phyloP scores from a whole-genome alignment of 2,113 vertebrate genomes.

The Acinonyx jubatus region DNA sequence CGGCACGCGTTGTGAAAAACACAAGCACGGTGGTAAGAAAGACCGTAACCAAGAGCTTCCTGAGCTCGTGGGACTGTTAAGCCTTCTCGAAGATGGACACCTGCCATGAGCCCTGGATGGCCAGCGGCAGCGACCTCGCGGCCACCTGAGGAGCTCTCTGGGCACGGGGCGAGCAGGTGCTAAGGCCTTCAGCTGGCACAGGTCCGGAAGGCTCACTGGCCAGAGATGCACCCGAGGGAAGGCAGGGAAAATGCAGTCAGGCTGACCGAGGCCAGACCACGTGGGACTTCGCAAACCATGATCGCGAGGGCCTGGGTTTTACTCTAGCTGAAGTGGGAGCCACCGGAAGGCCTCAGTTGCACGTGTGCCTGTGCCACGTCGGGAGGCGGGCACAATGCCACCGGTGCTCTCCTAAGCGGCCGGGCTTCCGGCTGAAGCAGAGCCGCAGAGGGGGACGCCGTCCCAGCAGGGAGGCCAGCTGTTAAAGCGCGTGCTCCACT shows the following conservation, averaged over 20 bases:
- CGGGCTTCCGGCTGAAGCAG: not conserved
- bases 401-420: no score
- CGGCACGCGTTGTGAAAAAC: rapidly evolving
- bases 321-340: not conserved
- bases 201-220: not conserved
- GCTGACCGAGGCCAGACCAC: not conserved
- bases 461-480: not conserved
- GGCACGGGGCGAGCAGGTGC: not conserved
- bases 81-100: not conserved
- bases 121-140: rapidly evolving
- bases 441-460: not conserved
- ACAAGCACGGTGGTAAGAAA: no score
- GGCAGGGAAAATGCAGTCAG: not conserved
- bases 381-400: not conserved
- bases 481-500: rapidly evolving
- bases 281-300: not conserved
- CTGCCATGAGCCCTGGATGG: not conserved
- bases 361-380: no score
- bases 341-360: not conserved
- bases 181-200: not conserved
- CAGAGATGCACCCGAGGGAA: not conserved
- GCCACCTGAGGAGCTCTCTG: not conserved
- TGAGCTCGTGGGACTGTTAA: rapidly evolving
- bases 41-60: not conserved
- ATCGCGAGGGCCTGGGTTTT: not conserved